Evolutionary conservation across 2,797 vertebrate genomes (phyloP).

Genomic region (Falco rusticolus): DNA sequence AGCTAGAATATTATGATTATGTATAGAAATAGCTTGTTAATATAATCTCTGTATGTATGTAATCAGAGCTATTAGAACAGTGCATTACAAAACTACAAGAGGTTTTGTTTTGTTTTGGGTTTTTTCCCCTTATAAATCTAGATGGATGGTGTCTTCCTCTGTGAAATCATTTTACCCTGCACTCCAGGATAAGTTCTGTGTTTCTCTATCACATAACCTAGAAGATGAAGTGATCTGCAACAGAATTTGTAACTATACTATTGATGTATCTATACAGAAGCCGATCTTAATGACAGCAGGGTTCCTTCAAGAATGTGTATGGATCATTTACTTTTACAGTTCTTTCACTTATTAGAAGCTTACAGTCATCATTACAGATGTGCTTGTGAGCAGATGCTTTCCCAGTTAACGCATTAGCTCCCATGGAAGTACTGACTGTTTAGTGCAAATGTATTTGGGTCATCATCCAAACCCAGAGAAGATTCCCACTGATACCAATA

Average conservation of each 20-base stretch:
- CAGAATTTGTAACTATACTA: slow-evolving; percentile 39
- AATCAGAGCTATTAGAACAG: neutral
- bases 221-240: slow-evolving; percentile 51
- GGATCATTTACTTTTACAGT: slow-evolving; percentile 50
- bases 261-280: slow-evolving; percentile 36
- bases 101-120: too few relatives aligned
- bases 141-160: neutral
- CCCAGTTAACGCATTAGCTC: slow-evolving; percentile 25
- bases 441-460: neutral
- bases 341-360: slow-evolving; percentile 22
- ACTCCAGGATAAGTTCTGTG: slow-evolving; percentile 2
- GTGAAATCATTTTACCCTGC: neutral
- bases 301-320: slow-evolving; percentile 20
- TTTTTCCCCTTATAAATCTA: neutral
- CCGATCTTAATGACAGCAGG: slow-evolving; percentile 26
- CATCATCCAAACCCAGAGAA: neutral
- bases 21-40: neutral
- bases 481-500: neutral
- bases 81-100: neutral
- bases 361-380: slow-evolving; percentile 29
- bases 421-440: neutral
- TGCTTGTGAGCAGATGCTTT: slow-evolving; percentile 5
- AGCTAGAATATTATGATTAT: neutral
- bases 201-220: slow-evolving; percentile 18
- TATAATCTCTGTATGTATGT: neutral